These are phyloP conservation scores for Tortrix viridana DNA, from an alignment of 2,888 invertebrate species.

Conservation along the genomic window DNA sequence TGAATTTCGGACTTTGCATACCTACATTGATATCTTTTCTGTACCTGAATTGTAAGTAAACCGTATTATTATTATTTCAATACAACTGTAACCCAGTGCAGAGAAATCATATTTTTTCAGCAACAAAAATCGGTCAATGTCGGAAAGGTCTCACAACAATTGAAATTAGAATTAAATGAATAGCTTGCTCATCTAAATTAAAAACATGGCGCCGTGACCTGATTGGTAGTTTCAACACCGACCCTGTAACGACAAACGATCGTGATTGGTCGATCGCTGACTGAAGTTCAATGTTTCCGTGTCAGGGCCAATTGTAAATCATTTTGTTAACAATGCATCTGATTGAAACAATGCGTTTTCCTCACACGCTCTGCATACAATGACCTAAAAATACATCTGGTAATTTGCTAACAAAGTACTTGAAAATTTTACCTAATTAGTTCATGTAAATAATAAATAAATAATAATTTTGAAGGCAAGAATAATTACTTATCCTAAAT, in stretches of 20 bases:
- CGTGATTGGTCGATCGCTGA: constrained; percentile 36
- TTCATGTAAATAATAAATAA: background rate
- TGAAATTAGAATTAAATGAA: constrained; percentile 49
- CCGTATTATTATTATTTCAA: background rate
- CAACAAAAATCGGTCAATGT: constrained; percentile 30
- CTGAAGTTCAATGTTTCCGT: constrained; percentile 66
- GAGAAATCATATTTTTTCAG: constrained; percentile 10
- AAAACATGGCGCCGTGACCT: constrained; percentile 62
- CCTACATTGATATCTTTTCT: too few relatives aligned
- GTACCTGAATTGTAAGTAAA: too few relatives aligned
- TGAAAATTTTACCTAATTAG: background rate
- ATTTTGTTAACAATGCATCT: constrained; percentile 35
- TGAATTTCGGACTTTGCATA: too few relatives aligned
- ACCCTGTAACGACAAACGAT: constrained; percentile 50
- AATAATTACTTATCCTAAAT: too few relatives aligned
- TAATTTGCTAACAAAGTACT: constrained; percentile 4
- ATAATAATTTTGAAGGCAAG: too few relatives aligned
- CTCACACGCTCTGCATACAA: constrained; percentile 31
- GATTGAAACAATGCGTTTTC: constrained; percentile 25
- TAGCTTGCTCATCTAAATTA: constrained; percentile 47
- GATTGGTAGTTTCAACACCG: constrained; percentile 58
- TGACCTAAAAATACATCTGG: constrained; percentile 1
- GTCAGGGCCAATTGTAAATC: constrained; percentile 43
- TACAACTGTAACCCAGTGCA: background rate
- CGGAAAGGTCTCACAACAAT: constrained; percentile 46